Base-by-base conservation (phyloP, 1,140 invertebrate species). In the Venustaconcha ellipsiformis region DNA sequence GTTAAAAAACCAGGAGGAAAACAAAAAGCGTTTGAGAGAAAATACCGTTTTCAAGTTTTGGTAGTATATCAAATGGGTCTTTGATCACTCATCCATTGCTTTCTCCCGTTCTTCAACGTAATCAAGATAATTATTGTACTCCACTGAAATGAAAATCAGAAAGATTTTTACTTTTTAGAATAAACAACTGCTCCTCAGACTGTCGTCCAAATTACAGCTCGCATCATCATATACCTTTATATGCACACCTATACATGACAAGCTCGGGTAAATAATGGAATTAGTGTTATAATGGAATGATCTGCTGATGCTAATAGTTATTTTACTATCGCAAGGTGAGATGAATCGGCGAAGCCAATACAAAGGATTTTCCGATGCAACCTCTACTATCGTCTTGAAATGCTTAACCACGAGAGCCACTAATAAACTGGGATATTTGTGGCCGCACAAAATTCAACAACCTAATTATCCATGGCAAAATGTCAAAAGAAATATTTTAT, bases 21-120 rank as follows among this genome's bases (percentile, higher is more conserved):
- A 37, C 5, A 37, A 37, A 37, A 37, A 37, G 30, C 5, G 30
- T 5, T 2, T 37, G 30, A 37, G 30, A 37, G 30, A 37, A 5
- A 37, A 37, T 70, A 76, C 74, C 74, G 37, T 55, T 76, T 76
- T 76, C 18, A 76, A 57, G 60, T 65, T 64, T n/a, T 76, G 68
- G 57, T 70, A 76, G 26, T 56, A 58, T 20, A 57, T 23, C 23
- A 57, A 30, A 70, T 66, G 63, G 71, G 55, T 14, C 58, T 76
- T 57, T 26, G 48, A 15, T 26, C 60, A 14, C 18, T 20, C 60
- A 14, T 70, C 23, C 23, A 48, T 58, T 0, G 68, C 63, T 57
- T 66, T 20, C 48, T 76, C 74, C 26, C 64, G 58, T 26, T 76
- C 74, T 65, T 57, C 63, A 2, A 56, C 68, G 37, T 70, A 70